Percentiles rank a stretch among this genome's conserved stretches.
These are phyloP conservation scores for Capromys pilorides DNA, from an alignment of 2,797 vertebrate species.

Conservation along the genomic window DNA sequence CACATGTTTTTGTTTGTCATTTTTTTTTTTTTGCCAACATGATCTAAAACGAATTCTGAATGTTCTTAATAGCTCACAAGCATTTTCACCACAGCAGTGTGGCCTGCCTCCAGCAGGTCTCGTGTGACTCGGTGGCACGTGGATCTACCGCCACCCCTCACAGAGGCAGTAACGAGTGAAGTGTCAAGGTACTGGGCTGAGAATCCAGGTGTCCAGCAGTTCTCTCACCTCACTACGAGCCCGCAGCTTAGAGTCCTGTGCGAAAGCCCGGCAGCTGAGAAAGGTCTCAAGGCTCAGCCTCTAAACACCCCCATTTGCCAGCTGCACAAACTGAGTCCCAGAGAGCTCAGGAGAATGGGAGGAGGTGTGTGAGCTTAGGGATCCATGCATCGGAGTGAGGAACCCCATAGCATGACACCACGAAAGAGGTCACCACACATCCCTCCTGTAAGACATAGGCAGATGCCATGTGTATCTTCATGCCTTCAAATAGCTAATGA, in stretches of 20 bases:
- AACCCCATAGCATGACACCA: not conserved
- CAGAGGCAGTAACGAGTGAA: not conserved
- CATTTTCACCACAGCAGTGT: not conserved
- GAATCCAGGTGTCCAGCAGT: not conserved
- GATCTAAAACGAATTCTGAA: not conserved
- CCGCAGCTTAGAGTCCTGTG: not conserved
- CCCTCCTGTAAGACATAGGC: not conserved
- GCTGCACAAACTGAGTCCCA: not conserved
- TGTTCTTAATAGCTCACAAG: not conserved
- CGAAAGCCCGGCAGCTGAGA: not conserved
- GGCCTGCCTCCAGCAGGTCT: not conserved
- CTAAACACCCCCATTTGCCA: not conserved
- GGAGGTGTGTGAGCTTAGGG: not conserved
- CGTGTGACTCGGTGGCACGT: not conserved
- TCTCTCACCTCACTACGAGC: not conserved
- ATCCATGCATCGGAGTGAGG: not conserved
- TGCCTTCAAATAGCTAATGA: not conserved
- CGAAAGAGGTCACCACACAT: not conserved
- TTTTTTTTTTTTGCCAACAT: not conserved
- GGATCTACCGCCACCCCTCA: accelerated
- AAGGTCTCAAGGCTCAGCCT: not conserved
- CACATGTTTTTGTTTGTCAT: not conserved
- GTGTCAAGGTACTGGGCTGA: not conserved
- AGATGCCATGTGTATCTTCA: not conserved
- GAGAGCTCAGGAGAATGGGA: not conserved